Conservation (phyloP, 2,113 vertebrate genomes). For the Plestiodon gilberti region DNA sequence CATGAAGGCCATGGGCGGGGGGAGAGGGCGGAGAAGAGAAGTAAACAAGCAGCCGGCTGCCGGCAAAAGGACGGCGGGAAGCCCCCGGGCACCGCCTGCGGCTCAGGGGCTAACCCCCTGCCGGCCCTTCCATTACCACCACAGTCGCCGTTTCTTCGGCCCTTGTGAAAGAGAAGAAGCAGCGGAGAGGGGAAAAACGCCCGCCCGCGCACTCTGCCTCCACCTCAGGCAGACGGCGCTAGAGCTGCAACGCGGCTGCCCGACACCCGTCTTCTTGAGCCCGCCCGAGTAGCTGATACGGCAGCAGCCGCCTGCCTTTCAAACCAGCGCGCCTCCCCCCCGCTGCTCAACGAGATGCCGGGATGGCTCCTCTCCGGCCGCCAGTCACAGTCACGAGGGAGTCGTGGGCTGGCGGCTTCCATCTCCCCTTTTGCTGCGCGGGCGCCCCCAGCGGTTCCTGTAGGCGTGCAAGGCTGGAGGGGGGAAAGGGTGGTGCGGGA, state of each 20-base stretch:
- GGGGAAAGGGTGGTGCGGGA: background rate
- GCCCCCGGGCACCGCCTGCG: background rate
- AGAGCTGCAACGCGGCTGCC: background rate
- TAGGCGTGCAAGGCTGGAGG: too few species aligned
- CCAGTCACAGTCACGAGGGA: background rate
- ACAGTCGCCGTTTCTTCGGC: background rate
- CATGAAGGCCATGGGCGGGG: constrained; percentile 82
- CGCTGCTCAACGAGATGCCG: background rate
- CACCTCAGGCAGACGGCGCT: constrained; percentile 12
- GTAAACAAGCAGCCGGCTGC: background rate
- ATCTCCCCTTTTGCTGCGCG: background rate
- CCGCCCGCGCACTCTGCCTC: constrained; percentile 1
- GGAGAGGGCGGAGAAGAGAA: background rate
- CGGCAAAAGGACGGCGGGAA: background rate
- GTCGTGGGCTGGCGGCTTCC: background rate
- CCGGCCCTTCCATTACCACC: constrained; percentile 39
- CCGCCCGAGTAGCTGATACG: constrained; percentile 30
- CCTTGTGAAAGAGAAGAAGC: background rate
- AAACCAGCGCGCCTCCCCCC: constrained; percentile 47
- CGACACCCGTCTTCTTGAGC: background rate
- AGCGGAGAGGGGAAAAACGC: background rate
- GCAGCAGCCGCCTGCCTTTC: constrained; percentile 55
- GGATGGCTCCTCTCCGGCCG: constrained; percentile 8
- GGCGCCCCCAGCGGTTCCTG: background rate
- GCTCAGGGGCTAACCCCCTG: background rate